Conservation (phyloP, 1,140 invertebrate genomes). For the Drosophila bocki region DNA sequence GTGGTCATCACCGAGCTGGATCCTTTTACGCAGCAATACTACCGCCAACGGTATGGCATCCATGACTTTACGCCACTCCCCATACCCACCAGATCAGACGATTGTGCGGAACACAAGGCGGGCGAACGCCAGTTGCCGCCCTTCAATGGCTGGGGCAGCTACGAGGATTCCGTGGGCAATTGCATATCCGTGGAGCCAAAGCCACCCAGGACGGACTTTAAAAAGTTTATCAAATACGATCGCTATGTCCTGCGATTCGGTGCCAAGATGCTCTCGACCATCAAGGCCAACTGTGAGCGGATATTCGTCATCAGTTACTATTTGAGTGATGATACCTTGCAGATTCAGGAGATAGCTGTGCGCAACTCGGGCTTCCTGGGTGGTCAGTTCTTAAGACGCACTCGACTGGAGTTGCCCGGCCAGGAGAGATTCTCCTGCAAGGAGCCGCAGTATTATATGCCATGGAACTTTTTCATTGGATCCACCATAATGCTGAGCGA, state of each 20-base stretch:
- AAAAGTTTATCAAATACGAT: conserved; percentile 93
- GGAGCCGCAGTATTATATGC: conserved; percentile 90
- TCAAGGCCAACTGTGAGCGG: conserved; percentile 89
- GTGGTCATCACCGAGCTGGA: conserved; percentile 91
- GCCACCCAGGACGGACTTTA: conserved; percentile 90
- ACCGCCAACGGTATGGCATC: conserved; percentile 87
- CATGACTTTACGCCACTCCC: conserved; percentile 88
- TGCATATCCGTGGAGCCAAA: conserved; percentile 92
- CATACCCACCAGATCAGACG: conserved; percentile 80
- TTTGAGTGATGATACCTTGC: conserved; percentile 93
- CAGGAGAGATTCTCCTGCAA: conserved; percentile 89
- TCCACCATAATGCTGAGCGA: conserved; percentile 90
- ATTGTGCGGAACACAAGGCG: conserved; percentile 59
- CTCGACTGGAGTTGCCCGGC: conserved; percentile 90
- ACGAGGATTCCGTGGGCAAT: conserved; percentile 94
- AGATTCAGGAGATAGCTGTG: conserved; percentile 91
- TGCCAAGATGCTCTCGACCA: conserved; percentile 90
- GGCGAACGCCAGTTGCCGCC: conserved; percentile 89
- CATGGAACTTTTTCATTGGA: conserved; percentile 93
- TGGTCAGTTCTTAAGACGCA: conserved; percentile 89
- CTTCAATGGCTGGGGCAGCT: conserved; percentile 94
- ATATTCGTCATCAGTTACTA: conserved; percentile 93
- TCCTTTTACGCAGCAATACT: conserved; percentile 94
- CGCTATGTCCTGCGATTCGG: conserved; percentile 91
- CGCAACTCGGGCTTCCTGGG: conserved; percentile 91